A percentile compares a stretch with the other conserved stretches of the same genome.
phyloP scores from a whole-genome alignment of 2,797 vertebrate genomes.

The Sebastes flavidus region DNA sequence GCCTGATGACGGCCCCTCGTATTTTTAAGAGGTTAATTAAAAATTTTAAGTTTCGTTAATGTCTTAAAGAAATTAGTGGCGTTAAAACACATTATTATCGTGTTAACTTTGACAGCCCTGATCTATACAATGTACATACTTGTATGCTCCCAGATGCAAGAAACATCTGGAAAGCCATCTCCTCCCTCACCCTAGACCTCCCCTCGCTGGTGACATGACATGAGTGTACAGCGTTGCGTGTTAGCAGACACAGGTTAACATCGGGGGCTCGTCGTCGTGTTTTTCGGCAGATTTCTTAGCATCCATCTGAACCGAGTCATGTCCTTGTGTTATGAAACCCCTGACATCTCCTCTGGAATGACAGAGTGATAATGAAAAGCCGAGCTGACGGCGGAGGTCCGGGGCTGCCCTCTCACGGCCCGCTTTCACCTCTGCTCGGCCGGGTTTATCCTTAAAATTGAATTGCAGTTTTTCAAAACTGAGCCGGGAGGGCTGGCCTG shows the following conservation, averaged over 20 bases:
- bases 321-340: constrained; percentile 49
- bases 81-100: too few relatives aligned
- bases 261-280: background rate
- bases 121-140: background rate
- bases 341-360: constrained; percentile 44
- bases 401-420: constrained; percentile 29
- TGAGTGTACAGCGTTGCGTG: background rate
- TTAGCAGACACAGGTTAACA: constrained; percentile 16
- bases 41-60: too few relatives aligned
- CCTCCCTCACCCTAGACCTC: background rate
- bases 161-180: background rate
- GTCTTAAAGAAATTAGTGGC: too few relatives aligned
- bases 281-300: constrained; percentile 33
- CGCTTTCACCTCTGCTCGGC: constrained; percentile 40
- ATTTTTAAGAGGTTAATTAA: too few relatives aligned
- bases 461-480: constrained; percentile 31
- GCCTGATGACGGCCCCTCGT: too few relatives aligned
- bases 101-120: too few relatives aligned
- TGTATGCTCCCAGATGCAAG: background rate
- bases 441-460: constrained; percentile 30
- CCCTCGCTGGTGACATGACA: background rate
- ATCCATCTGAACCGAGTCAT: constrained; percentile 39
- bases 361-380: constrained; percentile 64
- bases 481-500: constrained; percentile 14
- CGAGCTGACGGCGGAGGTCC: constrained; percentile 50